Base-by-base conservation (phyloP, 2,888 invertebrate genomes). In the Drosophila robusta region DNA sequence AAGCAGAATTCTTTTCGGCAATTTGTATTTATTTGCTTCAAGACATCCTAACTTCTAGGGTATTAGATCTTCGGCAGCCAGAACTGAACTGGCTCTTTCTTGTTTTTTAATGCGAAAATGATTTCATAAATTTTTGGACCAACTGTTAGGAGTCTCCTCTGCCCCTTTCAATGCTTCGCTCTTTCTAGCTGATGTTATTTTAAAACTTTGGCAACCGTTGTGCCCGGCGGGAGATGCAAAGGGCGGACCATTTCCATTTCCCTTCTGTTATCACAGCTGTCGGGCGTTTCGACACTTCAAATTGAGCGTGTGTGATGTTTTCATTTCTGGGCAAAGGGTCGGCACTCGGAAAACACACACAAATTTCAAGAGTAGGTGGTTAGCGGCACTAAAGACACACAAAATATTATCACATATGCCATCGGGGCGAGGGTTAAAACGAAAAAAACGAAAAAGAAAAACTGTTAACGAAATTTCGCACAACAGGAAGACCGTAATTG, bases 221-320 rank as follows among this genome's bases (percentile, higher is more conserved):
- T 52, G 72, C 67, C 70, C 73, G 36, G 7, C 56, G 70, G 75
- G 52, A 18, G 29, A n/a, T 38, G 49, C 44, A 36, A 39, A 18
- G 39, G 32, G 36, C 16, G 45, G 9, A 2, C 24, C 9, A 52
- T 47, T 60, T 49, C 50, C 78, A 61, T 70, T 75, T 86, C 57
- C 71, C 65, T 58, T 67, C 66, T 84, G 80, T 85, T 85, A 85
- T 87, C 87, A 84, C 85, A 85, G 85, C 87, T 85, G 85, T 82
- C 85, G 78, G 69, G 73, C 63, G 72, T 81, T 87, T 85, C 81
- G 85, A 78, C 87, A 87, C 84, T 85, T 87, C 57, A 85, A 81
- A 80, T 84, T 78, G 80, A 78, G 82, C 84, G 80, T 74, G 64
- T 75, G 57, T 78, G 69, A 80, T 84, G 80, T 84, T 87, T 84